Evolutionary conservation across 2,113 vertebrate genomes (phyloP).

Genomic region (Chitala chitala): DNA sequence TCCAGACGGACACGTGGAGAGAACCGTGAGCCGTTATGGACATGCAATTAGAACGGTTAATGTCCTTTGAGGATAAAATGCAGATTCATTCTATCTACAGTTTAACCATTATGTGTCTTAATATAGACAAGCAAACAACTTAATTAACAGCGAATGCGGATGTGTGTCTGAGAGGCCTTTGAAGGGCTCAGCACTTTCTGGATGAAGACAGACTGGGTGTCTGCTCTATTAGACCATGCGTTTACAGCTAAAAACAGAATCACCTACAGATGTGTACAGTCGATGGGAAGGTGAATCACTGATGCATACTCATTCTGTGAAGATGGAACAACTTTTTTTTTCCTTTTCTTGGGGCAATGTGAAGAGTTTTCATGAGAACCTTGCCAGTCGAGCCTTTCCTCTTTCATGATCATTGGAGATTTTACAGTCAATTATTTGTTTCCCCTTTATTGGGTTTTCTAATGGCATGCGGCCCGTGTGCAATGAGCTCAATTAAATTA

Average conservation of each 20-base stretch:
- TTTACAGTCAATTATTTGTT: constrained; percentile 19
- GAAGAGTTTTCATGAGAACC: constrained; percentile 5
- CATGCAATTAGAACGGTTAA: too few relatives aligned
- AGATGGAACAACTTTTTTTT: not conserved
- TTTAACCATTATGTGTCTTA: too few relatives aligned
- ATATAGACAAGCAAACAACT: too few relatives aligned
- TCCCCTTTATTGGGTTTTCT: constrained; percentile 24
- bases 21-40: too few relatives aligned
- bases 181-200: too few relatives aligned
- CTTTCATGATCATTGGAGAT: constrained; percentile 13
- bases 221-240: not conserved
- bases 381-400: constrained; percentile 3
- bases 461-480: constrained; percentile 22
- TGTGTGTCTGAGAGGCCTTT: not conserved
- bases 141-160: too few relatives aligned
- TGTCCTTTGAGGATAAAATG: too few relatives aligned
- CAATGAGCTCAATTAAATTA: constrained; percentile 27
- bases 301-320: not conserved
- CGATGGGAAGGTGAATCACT: constrained; percentile 18
- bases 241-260: not conserved
- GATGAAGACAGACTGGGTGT: not conserved
- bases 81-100: too few relatives aligned
- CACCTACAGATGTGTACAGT: constrained; percentile 4
- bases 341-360: not conserved
- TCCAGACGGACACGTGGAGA: too few relatives aligned